These are phyloP conservation scores for Tokudaia muenninki DNA, from an alignment of 2,797 vertebrate species.

Conservation along the genomic window DNA sequence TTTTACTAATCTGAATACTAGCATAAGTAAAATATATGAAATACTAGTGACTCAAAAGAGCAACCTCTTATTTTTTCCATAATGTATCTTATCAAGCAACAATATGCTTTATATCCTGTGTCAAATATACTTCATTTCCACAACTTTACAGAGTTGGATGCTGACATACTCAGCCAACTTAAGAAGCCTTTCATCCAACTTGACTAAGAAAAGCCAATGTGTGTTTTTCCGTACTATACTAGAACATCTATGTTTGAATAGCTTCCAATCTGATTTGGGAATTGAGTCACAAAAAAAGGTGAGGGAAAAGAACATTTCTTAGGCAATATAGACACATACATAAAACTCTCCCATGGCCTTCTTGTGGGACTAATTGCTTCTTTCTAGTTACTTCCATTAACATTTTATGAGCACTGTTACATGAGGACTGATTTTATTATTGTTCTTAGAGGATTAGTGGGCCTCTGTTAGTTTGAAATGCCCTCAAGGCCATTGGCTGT, in stretches of 20 bases:
- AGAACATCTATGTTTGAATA: background rate
- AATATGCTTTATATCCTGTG: background rate
- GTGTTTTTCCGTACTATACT: background rate
- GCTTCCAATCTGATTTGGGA: slow-evolving; percentile 50
- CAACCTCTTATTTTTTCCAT: background rate
- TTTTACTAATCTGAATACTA: slow-evolving; percentile 34
- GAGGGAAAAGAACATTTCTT: slow-evolving; percentile 66
- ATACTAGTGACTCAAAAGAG: slow-evolving; percentile 45
- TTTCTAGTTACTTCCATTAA: slow-evolving; percentile 61
- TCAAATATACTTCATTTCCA: background rate
- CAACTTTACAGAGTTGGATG: background rate
- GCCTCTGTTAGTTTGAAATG: slow-evolving; percentile 4
- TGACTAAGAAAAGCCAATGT: background rate
- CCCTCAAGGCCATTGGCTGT: background rate
- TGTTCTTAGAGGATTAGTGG: background rate
- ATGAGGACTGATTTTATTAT: slow-evolving; percentile 56
- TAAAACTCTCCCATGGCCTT: slow-evolving; percentile 40
- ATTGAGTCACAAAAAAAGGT: slow-evolving; percentile 51
- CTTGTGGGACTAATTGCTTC: slow-evolving; percentile 64
- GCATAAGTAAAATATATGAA: slow-evolving; percentile 15
- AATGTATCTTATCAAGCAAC: background rate
- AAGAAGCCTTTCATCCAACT: background rate
- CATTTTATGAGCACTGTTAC: slow-evolving; percentile 62
- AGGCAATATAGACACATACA: slow-evolving; percentile 1
- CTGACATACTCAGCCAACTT: background rate